phyloP scores from a whole-genome alignment of 2,888 invertebrate species.

The Theodoxus fluviatilis region DNA sequence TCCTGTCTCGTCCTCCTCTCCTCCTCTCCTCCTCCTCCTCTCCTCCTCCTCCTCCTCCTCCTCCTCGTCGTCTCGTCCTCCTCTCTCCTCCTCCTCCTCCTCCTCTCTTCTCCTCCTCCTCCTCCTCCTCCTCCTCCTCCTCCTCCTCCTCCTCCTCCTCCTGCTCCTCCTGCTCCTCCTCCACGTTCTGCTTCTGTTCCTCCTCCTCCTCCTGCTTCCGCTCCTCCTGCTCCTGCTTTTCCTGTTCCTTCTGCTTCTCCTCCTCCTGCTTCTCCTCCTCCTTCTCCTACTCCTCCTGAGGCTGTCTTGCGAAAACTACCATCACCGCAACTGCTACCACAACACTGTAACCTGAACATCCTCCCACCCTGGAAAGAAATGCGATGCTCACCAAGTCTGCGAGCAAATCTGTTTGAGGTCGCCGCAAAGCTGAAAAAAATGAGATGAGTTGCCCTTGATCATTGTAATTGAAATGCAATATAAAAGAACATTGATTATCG shows the following conservation, averaged over 20 bases:
- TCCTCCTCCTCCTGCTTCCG: conserved; percentile 5
- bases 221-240: conserved; percentile 24
- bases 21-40: conserved; percentile 19
- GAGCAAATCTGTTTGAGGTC: no score
- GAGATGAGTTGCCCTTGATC: no score
- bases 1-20: neutral
- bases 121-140: conserved; percentile 7
- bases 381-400: no score
- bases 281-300: conserved; percentile 24
- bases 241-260: neutral
- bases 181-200: neutral
- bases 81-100: conserved; percentile 8
- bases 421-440: no score
- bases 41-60: neutral
- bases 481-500: no score
- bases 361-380: no score
- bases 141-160: conserved; percentile 14
- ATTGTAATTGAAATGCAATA: no score
- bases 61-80: neutral
- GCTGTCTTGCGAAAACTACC: neutral
- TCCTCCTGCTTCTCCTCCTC: neutral
- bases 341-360: no score
- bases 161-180: conserved; percentile 9
- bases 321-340: neutral
- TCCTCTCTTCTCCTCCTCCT: conserved; percentile 18